Conservation (phyloP, 1,140 invertebrate species). For the Philopotamus ludificatus region DNA sequence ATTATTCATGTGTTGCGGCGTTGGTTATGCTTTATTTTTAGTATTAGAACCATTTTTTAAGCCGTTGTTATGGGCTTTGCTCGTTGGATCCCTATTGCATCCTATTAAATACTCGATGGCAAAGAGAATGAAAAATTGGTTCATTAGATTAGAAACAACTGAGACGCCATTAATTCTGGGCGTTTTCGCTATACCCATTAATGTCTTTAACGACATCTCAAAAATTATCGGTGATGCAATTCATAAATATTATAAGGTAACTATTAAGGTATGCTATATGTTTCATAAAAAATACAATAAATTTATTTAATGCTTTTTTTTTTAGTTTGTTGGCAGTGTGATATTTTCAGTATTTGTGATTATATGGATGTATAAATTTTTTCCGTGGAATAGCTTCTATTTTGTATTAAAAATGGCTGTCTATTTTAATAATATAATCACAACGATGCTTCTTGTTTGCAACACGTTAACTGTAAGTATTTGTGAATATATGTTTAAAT, state of each 20-base stretch:
- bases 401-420: constrained; percentile 52
- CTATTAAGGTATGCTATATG: neutral
- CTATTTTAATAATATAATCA: constrained; percentile 50
- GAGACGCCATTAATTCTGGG: constrained; percentile 66
- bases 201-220: constrained; percentile 67
- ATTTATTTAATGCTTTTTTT: constrained; percentile 34
- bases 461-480: constrained; percentile 52
- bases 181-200: constrained; percentile 71
- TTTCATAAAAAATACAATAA: neutral
- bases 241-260: constrained; percentile 60
- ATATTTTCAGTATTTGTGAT: constrained; percentile 49
- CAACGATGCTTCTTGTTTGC: constrained; percentile 50
- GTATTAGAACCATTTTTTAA: constrained; percentile 86
- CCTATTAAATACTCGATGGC: constrained; percentile 81
- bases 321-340: constrained; percentile 50
- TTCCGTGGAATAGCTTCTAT: constrained; percentile 49
- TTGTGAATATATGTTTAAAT: neutral
- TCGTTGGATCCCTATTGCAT: constrained; percentile 87
- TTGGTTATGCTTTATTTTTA: constrained; percentile 74
- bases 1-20: constrained; percentile 64
- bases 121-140: constrained; percentile 70
- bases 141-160: constrained; percentile 60
- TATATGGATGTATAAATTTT: constrained; percentile 52
- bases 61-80: constrained; percentile 88
- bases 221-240: constrained; percentile 68